phyloP scores from a whole-genome alignment of 2,113 vertebrate genomes.

The Chloropsis hardwickii region DNA sequence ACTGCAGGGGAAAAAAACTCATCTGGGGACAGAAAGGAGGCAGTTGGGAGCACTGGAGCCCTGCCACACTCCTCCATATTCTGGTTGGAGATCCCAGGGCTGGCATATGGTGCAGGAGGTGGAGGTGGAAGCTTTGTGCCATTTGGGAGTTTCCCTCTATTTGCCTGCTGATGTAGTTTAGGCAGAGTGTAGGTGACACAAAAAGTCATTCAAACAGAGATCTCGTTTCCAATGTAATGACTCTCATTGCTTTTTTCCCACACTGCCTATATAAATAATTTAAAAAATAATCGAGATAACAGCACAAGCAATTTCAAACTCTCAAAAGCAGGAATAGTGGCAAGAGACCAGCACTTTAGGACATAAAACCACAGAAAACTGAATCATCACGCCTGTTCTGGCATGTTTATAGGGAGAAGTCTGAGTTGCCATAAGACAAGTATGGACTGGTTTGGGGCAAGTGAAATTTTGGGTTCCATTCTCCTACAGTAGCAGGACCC shows the following conservation, averaged over 20 bases:
- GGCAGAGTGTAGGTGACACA: not conserved
- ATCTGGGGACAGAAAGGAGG: not conserved
- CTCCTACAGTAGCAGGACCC: not conserved
- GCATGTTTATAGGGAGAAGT: not conserved
- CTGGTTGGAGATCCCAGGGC: not conserved
- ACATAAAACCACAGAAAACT: constrained; percentile 3
- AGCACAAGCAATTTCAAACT: not conserved
- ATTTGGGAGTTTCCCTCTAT: not conserved
- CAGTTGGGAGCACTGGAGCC: not conserved
- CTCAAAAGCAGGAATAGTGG: not conserved
- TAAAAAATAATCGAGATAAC: not conserved
- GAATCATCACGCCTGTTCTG: constrained; percentile 4
- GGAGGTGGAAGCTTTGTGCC: not conserved
- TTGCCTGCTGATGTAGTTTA: not conserved
- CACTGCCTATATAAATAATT: constrained; percentile 24
- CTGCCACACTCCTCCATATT: not conserved
- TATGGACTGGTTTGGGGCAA: constrained; percentile 11
- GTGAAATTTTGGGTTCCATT: not conserved
- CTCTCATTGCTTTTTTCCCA: constrained; percentile 28
- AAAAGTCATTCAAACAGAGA: not conserved
- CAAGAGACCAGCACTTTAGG: constrained; percentile 11
- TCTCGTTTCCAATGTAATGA: not conserved
- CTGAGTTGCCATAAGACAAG: not conserved
- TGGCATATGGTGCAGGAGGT: not conserved
- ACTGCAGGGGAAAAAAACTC: not conserved